Conservation (phyloP, 2,797 vertebrate genomes). For the Peromyscus melanophrys region DNA sequence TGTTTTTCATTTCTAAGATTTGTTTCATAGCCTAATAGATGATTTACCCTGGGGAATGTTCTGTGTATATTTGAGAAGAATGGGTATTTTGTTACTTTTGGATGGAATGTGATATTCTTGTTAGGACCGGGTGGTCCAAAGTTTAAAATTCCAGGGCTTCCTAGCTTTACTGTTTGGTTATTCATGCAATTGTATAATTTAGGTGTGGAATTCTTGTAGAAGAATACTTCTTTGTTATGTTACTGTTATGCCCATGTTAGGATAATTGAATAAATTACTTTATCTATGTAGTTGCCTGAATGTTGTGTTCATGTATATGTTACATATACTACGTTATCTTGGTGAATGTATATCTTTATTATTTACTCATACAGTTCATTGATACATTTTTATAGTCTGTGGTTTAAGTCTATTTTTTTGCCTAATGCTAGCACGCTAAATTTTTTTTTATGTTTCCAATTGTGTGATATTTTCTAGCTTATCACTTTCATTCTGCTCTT, state of each 20-base stretch:
- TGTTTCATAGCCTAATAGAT: background rate
- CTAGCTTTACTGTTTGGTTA: background rate
- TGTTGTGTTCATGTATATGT: background rate
- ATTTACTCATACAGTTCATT: background rate
- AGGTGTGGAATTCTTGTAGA: background rate
- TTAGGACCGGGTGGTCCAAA: background rate
- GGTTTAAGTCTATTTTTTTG: background rate
- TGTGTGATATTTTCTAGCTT: background rate
- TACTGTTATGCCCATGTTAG: background rate
- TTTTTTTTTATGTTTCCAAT: background rate
- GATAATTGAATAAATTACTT: background rate
- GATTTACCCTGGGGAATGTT: background rate
- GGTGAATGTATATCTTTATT: background rate
- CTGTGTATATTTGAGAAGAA: background rate
- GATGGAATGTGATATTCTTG: background rate
- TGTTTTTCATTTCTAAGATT: background rate
- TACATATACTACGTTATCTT: background rate
- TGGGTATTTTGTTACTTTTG: background rate
- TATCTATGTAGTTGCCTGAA: background rate
- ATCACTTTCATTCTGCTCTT: background rate
- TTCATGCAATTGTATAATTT: background rate
- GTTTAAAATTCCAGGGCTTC: background rate
- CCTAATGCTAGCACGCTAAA: background rate
- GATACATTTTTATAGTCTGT: background rate
- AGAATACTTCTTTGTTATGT: background rate